phyloP scores from a whole-genome alignment of 2,113 vertebrate genomes.

The Herpetotheres cachinnans region DNA sequence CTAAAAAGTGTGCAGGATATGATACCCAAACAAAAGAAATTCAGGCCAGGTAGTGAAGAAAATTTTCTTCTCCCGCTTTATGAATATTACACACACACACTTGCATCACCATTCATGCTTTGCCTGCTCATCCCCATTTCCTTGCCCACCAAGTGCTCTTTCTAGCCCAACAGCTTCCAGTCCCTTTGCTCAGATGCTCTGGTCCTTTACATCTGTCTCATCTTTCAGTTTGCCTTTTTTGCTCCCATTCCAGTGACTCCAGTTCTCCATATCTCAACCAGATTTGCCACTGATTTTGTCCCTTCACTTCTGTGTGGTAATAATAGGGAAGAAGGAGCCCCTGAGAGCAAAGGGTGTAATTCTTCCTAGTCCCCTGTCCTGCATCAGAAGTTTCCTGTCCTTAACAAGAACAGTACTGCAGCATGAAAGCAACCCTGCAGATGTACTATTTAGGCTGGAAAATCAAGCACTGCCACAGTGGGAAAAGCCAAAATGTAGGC shows the following conservation, averaged over 20 bases:
- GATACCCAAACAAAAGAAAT: not conserved
- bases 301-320: not conserved
- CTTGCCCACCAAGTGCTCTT: not conserved
- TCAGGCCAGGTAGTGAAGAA: not conserved
- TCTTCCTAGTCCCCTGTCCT: not conserved
- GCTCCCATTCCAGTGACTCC: not conserved
- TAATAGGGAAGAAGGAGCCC: not conserved
- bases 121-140: not conserved
- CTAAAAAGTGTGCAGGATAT: not conserved
- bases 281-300: not conserved
- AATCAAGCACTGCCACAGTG: rapidly evolving
- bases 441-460: not conserved
- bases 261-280: not conserved
- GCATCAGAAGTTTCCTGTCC: not conserved
- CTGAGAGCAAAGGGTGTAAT: not conserved
- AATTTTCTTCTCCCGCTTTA: not conserved
- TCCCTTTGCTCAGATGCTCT: not conserved
- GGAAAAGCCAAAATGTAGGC: not conserved
- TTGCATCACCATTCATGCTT: not conserved
- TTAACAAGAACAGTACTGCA: not conserved
- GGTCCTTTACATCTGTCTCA: not conserved
- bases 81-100: not conserved
- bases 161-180: not conserved
- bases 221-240: not conserved
- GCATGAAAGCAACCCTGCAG: not conserved